Evolutionary conservation across 2,888 invertebrate species (phyloP), one percentile per base, ranked within the genome.

Genomic region (Drosophila macrospina): DNA sequence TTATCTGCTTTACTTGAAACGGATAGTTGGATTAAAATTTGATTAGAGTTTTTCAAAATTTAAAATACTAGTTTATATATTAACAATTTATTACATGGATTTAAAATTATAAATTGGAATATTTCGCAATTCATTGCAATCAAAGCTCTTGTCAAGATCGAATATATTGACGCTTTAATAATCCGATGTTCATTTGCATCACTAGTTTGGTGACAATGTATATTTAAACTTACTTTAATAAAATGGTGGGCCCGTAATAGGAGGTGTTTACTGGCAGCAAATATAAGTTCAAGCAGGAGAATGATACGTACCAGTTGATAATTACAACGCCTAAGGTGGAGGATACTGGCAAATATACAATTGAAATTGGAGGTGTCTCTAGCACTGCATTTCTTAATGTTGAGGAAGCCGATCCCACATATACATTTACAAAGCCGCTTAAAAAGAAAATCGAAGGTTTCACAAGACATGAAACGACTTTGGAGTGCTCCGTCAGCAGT

Each of bases 231-330:
- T 15, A 20, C 15, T 4, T 34, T 45, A 13, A 20, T 24, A 1
- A 16, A 15, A n/a, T 48, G 7, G 6, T 32, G 36, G 42, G 48
- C 30, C 15, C 13, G 7, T 48, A 15, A 50, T 59, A 98, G 97
- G 99, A 99, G 94, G 93, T 98, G 52, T 99, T 99, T 93, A 95
- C 97, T 73, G 98, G 99, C 78, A 96, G 98, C 64, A 99, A 98
- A 93, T 99, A 97, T 92, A 98, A 99, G 93, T 97, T 99, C 93
- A 96, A 96, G 88, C 96, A 95, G 89, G 98, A 99, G 91, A 96
- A 96, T 88, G 98, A 98, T 90, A 95, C 95, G 0, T 98, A 99
- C 92, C 96, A 96, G 89, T 93, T 99, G 74, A 96, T 97, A 77
- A 98, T 99, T 87, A 94, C 94, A 91, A 95, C 94, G 88, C 98